Percentiles rank a stretch among this genome's conserved stretches.
Evolutionary conservation across 2,797 vertebrate species (phyloP).

Genomic region (Intellagama lesueurii): DNA sequence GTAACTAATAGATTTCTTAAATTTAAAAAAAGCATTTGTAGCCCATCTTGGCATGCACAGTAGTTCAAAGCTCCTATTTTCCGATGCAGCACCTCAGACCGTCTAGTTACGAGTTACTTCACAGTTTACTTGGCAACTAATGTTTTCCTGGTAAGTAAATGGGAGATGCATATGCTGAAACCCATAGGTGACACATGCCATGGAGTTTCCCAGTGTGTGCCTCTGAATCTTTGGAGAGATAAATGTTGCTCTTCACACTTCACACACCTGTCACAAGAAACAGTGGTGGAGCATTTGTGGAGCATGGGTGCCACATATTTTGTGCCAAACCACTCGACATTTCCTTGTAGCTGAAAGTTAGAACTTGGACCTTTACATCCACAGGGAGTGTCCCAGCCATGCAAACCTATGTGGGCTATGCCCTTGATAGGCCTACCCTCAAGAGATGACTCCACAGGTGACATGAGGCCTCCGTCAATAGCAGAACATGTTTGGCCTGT

Average conservation of each 20-base stretch:
- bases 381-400: background rate
- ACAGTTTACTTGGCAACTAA: background rate
- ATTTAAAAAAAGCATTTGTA: too few relatives aligned
- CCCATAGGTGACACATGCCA: background rate
- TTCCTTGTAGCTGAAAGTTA: background rate
- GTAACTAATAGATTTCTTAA: too few relatives aligned
- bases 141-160: background rate
- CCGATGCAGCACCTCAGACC: too few relatives aligned
- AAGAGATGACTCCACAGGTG: background rate
- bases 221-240: background rate
- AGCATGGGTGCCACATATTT: background rate
- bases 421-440: background rate
- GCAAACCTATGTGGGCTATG: background rate
- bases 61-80: too few relatives aligned
- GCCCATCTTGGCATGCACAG: too few relatives aligned
- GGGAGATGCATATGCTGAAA: background rate
- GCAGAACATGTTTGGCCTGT: background rate
- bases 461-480: background rate
- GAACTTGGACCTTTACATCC: background rate
- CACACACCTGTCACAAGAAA: background rate
- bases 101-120: background rate
- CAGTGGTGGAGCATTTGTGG: background rate
- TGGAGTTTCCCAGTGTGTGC: background rate
- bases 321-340: background rate
- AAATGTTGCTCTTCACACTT: background rate